Base-by-base conservation (phyloP, 2,113 vertebrate species). In the Actinemys pallida region DNA sequence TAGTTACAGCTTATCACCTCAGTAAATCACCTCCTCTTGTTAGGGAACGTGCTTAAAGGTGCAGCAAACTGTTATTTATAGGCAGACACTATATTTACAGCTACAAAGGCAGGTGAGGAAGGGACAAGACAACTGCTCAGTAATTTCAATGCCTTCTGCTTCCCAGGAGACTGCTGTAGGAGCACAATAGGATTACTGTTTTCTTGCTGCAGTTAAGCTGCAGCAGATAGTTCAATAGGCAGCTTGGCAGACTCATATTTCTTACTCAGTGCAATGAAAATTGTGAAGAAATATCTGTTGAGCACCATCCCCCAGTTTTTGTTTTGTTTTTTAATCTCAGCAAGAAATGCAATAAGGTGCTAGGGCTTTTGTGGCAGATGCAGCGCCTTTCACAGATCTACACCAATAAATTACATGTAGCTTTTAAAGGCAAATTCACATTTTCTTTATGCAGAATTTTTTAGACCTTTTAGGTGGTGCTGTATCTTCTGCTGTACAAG, bases 21-120 rank as follows among this genome's bases (percentile, higher is more conserved):
- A 98, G 98, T 98, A 99, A 99, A 99, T 99, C 99, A 98, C 98
- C 94, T 98, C 98, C 98, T 98, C 98, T 98, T 98, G 98, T 98
- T 97, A 96, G 96, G 96, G 92, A 96, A 93, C 72, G 17, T 81
- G 97, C 96, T 98, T 98, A 97, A 97, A 98, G 97, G 97, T 97
- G 98, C 98, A 97, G 98, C 97, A 98, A 98, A 98, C 98, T 97
- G 98, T 98, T 98, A 99, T 99, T 99, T 99, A 98, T 98, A 97
- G 97, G 95, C 98, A 98, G 96, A 97, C 94, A 85, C 98, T 98
- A 92, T 98, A 98, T 98, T 97, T 97, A 97, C 98, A 97, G 98
- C 97, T 96, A 97, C 95, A 97, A 98, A 98, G 97, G 97, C 97
- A 98, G 98, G 98, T 98, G 96, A 98, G 90, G 96, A 98, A 94